phyloP scores from a whole-genome alignment of 2,888 invertebrate genomes.

The Tinea pellionella region DNA sequence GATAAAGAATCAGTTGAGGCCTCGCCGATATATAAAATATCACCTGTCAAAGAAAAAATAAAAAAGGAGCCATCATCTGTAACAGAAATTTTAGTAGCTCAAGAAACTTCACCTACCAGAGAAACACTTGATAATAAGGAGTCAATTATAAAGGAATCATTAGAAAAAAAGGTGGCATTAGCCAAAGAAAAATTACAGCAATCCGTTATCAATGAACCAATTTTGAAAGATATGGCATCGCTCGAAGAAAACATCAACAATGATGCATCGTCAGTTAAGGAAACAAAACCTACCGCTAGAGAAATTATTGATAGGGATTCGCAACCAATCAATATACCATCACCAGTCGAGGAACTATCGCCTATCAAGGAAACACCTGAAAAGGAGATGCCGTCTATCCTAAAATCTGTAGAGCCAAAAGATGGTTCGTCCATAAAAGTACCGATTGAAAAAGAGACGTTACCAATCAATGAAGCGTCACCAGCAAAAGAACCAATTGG shows the following conservation, averaged over 20 bases:
- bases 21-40: too few relatives aligned
- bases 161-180: not conserved
- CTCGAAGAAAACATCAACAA: not conserved
- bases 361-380: not conserved
- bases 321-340: not conserved
- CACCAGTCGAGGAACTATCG: too few relatives aligned
- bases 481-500: not conserved
- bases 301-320: too few relatives aligned
- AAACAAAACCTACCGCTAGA: not conserved
- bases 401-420: not conserved
- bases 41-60: not conserved
- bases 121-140: not conserved
- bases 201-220: too few relatives aligned
- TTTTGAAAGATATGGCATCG: not conserved
- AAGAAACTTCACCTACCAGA: not conserved
- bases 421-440: not conserved
- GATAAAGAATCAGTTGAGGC: not conserved
- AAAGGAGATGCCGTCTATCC: too few relatives aligned
- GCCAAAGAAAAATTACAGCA: too few relatives aligned
- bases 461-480: too few relatives aligned
- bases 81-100: too few relatives aligned
- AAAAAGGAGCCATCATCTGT: not conserved
- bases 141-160: not conserved
- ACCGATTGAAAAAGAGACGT: not conserved
- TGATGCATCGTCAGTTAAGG: not conserved